These are phyloP conservation scores for Falco rusticolus DNA, from an alignment of 2,797 vertebrate genomes.

Conservation along the genomic window DNA sequence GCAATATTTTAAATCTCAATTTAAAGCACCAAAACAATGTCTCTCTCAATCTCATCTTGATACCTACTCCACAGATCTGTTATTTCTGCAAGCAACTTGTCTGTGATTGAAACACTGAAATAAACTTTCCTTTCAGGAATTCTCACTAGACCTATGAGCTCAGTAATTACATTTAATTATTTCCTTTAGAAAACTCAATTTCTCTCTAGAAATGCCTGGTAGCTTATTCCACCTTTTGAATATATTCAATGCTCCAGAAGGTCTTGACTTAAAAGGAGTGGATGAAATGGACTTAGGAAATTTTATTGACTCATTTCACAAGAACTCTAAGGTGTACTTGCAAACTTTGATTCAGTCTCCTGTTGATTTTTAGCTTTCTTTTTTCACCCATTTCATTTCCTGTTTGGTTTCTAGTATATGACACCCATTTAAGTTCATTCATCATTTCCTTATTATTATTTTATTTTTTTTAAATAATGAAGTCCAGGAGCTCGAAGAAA, in stretches of 20 bases:
- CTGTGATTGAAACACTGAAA: background rate
- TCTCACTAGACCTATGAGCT: background rate
- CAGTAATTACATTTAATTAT: background rate
- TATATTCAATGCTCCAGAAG: background rate
- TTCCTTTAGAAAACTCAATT: background rate
- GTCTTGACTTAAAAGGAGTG: background rate
- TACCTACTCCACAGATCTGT: background rate
- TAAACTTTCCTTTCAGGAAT: background rate
- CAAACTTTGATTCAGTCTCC: background rate
- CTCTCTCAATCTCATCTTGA: background rate
- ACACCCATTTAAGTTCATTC: background rate
- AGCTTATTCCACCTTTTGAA: background rate
- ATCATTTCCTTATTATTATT: background rate
- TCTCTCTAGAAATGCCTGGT: background rate
- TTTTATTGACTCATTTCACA: background rate
- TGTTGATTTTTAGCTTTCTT: background rate
- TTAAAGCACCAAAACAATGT: background rate
- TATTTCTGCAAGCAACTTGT: background rate
- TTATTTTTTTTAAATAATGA: background rate
- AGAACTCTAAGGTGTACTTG: background rate
- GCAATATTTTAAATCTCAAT: background rate
- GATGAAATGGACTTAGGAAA: background rate
- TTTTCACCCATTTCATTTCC: background rate
- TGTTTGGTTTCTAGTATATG: background rate
- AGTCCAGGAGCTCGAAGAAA: background rate